These are phyloP conservation scores for Aleadryas rufinucha DNA, from an alignment of 2,113 vertebrate genomes.

Conservation along the genomic window DNA sequence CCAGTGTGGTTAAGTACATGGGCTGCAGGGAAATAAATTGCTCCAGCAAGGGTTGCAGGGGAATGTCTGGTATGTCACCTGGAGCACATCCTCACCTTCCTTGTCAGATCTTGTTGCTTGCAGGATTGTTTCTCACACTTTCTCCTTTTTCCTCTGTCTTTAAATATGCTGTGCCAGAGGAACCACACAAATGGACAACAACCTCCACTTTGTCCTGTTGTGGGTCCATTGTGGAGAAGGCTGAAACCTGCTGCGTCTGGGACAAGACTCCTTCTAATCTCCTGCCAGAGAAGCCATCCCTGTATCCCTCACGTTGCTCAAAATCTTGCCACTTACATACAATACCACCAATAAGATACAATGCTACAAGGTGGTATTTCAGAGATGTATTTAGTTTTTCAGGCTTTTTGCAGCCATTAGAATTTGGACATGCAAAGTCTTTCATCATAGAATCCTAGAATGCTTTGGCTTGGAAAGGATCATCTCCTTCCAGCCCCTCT, in stretches of 20 bases:
- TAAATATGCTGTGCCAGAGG: neutral
- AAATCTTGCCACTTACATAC: neutral
- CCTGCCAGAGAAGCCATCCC: neutral
- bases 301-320: neutral
- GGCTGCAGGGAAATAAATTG: neutral
- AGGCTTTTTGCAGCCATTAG: neutral
- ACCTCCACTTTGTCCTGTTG: neutral
- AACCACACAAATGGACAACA: neutral
- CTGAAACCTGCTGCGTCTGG: neutral
- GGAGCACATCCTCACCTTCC: neutral
- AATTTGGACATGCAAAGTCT: neutral
- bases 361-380: neutral
- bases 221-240: neutral
- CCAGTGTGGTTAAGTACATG: accelerated
- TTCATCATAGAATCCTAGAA: neutral
- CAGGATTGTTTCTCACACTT: neutral
- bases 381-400: neutral
- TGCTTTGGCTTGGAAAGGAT: neutral
- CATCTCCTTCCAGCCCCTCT: neutral
- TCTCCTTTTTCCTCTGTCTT: neutral
- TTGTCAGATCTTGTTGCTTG: neutral
- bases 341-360: no score
- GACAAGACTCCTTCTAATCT: neutral
- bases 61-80: neutral
- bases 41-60: neutral